phyloP scores from a whole-genome alignment of 2,888 invertebrate species.

The Pristionchus fissidentatus region DNA sequence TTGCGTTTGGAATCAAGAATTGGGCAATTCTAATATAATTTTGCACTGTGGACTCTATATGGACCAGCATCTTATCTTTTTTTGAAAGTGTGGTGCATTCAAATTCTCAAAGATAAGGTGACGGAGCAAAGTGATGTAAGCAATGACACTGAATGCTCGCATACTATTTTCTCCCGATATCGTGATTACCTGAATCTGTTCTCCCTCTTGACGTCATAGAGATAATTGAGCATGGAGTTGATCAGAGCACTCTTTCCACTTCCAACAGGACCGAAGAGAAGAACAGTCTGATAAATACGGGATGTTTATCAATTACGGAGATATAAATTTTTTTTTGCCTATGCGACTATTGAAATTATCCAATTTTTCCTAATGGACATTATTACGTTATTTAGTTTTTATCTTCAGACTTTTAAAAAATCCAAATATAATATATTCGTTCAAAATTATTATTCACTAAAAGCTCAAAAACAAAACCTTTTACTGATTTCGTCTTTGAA shows the following conservation, averaged over 20 bases:
- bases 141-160: background rate
- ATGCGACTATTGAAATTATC: background rate
- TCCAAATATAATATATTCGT: too few species aligned
- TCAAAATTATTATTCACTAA: background rate
- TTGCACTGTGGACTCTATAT: too few species aligned
- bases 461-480: too few species aligned
- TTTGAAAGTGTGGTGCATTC: too few species aligned
- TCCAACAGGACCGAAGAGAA: slow-evolving; percentile 68
- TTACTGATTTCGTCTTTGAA: too few species aligned
- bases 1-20: too few species aligned
- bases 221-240: slow-evolving; percentile 66
- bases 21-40: too few species aligned
- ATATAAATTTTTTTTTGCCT: background rate
- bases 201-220: slow-evolving; percentile 70
- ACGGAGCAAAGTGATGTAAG: background rate
- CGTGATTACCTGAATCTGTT: slow-evolving; percentile 62
- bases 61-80: background rate
- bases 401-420: too few species aligned
- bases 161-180: background rate
- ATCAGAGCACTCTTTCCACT: slow-evolving; percentile 67
- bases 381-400: too few species aligned
- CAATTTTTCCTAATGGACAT: too few species aligned
- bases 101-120: slow-evolving; percentile 8
- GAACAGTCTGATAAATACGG: slow-evolving; percentile 59
- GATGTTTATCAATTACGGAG: too few species aligned